phyloP scores from a whole-genome alignment of 2,888 invertebrate genomes.

The Trichopoda pennipes region DNA sequence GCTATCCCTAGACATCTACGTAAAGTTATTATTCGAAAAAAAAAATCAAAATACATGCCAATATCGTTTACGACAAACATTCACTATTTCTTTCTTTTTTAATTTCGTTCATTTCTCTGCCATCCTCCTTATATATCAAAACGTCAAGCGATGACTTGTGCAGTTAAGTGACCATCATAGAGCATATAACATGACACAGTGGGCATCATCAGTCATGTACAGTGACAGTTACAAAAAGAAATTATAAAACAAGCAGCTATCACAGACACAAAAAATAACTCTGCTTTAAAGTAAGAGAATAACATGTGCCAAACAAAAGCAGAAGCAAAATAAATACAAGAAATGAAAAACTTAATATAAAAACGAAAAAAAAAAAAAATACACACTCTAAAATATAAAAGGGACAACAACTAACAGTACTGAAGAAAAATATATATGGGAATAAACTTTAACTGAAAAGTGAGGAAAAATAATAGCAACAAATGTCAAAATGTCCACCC shows the following conservation, averaged over 20 bases:
- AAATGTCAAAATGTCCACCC: conserved; percentile 68
- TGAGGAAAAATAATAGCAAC: conserved; percentile 62
- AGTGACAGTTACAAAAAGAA: conserved; percentile 67
- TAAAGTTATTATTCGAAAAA: conserved; percentile 51
- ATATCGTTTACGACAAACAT: conserved; percentile 35
- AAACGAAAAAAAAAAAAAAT: conserved; percentile 1
- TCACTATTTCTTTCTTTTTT: background rate
- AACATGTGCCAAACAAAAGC: conserved; percentile 16
- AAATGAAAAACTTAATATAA: conserved; percentile 23
- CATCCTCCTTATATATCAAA: conserved; percentile 40
- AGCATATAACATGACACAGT: conserved; percentile 68
- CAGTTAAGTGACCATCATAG: conserved; percentile 70
- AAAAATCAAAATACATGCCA: conserved; percentile 13
- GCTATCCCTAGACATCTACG: conserved; percentile 17
- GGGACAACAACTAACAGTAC: background rate
- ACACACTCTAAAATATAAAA: conserved; percentile 11
- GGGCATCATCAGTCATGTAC: conserved; percentile 72
- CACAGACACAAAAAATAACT: conserved; percentile 42
- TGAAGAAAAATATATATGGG: conserved; percentile 20
- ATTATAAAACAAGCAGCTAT: conserved; percentile 53
- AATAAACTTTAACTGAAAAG: conserved; percentile 42
- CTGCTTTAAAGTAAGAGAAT: conserved; percentile 19
- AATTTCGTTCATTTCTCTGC: conserved; percentile 16
- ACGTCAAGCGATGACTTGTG: conserved; percentile 69
- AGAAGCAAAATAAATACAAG: conserved; percentile 2